Evolutionary conservation across 2,888 invertebrate species (phyloP), one percentile per base, ranked within the genome.

Genomic region (Rhodophaea formosa): DNA sequence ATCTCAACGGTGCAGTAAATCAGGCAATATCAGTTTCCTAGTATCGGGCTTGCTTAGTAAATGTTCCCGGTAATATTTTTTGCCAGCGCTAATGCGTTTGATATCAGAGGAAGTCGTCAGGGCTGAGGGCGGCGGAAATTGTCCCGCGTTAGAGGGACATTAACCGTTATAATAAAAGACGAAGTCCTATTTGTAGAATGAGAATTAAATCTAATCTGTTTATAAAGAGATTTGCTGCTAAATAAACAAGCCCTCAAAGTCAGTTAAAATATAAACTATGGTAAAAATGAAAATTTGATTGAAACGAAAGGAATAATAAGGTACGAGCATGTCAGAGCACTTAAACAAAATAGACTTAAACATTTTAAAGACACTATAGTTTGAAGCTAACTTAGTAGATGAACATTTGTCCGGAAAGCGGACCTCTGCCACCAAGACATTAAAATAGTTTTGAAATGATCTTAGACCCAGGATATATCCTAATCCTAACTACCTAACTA

Each of bases 71-170:
- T 15, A 30, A 55, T 55, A 55, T 55, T 80, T 79, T 80, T 82
- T 75, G 76, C 74, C 62, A 65, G 62, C 69, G 66, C 75, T 80
- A 82, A 83, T 81, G 78, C 72, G 70, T 71, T 71, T 70, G 70
- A 75, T 81, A 78, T 74, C 74, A 71, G 67, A 71, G 83, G 83
- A 82, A 80, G 79, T 77, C 77, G 77, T 75, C 72, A 70, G 70
- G 72, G 67, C 70, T 70, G 72, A 64, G 67, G 68, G 69, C 66
- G 64, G 62, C 79, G 85, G 88, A 88, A 86, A 88, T 86, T 84
- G 83, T 82, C 72, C 71, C 74, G 77, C 83, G 82, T 84, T 86
- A 84, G 68, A 70, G 67, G 65, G 68, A 72, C 75, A 77, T 76
- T 75, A 74, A 70, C 72, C 67, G 70, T 69, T 75, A 69, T 76